These are phyloP conservation scores for Himantopus leucocephalus DNA, from an alignment of 2,113 vertebrate genomes.

Conservation along the genomic window DNA sequence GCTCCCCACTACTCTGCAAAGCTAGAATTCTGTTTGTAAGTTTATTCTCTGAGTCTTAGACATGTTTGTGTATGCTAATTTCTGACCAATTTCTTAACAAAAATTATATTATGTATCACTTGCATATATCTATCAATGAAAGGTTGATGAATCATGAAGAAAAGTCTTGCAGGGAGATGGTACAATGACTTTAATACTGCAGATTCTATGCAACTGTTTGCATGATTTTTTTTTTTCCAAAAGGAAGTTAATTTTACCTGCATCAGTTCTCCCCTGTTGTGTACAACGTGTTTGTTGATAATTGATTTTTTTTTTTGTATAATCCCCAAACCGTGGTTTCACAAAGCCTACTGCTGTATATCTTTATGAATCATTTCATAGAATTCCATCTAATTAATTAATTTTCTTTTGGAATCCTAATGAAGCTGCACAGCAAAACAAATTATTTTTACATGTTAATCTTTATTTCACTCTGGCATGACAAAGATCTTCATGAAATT, in stretches of 20 bases:
- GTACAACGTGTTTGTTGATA: background rate
- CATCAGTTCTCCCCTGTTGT: background rate
- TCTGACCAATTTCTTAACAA: background rate
- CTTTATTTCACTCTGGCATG: background rate
- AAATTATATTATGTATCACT: background rate
- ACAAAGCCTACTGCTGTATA: background rate
- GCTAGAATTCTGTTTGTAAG: background rate
- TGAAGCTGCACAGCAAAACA: background rate
- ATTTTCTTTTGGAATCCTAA: background rate
- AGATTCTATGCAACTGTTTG: background rate
- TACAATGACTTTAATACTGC: background rate
- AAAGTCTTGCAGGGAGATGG: background rate
- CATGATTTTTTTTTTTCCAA: background rate
- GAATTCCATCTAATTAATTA: background rate
- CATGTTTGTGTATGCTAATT: background rate
- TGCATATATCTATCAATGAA: background rate
- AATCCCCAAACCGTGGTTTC: background rate
- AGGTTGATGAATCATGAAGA: background rate
- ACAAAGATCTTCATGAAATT: background rate
- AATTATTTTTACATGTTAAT: background rate
- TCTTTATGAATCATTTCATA: background rate
- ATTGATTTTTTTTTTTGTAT: background rate
- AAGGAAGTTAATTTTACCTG: background rate
- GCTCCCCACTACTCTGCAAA: background rate
- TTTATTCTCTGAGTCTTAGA: background rate